phyloP scores from a whole-genome alignment of 1,140 invertebrate genomes.

The Drosophila tristis region DNA sequence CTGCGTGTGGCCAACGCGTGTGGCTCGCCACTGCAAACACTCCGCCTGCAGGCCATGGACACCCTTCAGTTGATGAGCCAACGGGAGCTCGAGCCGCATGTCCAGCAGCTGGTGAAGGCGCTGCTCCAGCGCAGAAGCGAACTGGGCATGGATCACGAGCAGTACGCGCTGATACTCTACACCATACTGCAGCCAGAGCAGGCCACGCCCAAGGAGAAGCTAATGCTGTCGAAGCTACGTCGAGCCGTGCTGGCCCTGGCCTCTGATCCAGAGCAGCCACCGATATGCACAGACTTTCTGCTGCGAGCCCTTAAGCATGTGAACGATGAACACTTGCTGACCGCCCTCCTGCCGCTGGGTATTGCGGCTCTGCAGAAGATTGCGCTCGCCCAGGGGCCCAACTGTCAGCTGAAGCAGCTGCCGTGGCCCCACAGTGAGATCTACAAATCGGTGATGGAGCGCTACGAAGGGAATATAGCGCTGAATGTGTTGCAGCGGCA shows the following conservation, averaged over 20 bases:
- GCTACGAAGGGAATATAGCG: slow-evolving; percentile 56
- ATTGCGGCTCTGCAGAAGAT: slow-evolving; percentile 51
- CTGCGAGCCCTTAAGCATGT: slow-evolving; percentile 85
- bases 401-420: slow-evolving; percentile 49
- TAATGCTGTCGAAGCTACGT: slow-evolving; percentile 48
- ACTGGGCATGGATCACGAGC: slow-evolving; percentile 87
- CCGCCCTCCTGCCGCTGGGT: slow-evolving; percentile 84
- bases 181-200: slow-evolving; percentile 70
- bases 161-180: slow-evolving; percentile 85
- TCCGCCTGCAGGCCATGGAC: slow-evolving; percentile 81
- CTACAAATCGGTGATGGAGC: slow-evolving; percentile 58
- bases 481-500: slow-evolving; percentile 39
- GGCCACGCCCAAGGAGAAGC: slow-evolving; percentile 27
- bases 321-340: slow-evolving; percentile 83
- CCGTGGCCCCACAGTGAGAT: slow-evolving; percentile 63
- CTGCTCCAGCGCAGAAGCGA: slow-evolving; percentile 85
- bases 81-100: slow-evolving; percentile 26
- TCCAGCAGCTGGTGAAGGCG: slow-evolving; percentile 40
- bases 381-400: background rate
- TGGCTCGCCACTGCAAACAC: slow-evolving; percentile 45
- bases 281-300: slow-evolving; percentile 48
- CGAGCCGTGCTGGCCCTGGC: slow-evolving; percentile 35
- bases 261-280: slow-evolving; percentile 39
- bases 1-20: slow-evolving; percentile 64
- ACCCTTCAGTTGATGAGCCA: slow-evolving; percentile 41